Percentiles rank a stretch among this genome's conserved stretches.
Conservation (phyloP, 2,888 invertebrate genomes). For the Choreutis nemorana region DNA sequence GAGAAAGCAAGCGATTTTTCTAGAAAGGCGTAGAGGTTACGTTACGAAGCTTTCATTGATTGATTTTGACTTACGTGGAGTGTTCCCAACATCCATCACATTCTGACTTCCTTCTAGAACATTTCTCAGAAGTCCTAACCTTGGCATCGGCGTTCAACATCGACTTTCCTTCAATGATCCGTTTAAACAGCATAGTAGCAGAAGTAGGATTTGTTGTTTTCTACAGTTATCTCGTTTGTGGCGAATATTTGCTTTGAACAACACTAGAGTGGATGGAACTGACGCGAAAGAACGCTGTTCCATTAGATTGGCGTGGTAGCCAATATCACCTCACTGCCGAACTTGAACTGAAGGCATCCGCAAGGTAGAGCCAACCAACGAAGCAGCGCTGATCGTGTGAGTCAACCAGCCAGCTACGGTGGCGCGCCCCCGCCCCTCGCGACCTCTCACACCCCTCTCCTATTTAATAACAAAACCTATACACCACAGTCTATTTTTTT, state of each 20-base stretch:
- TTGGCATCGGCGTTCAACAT: conserved; percentile 50
- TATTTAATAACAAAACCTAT: conserved; percentile 4
- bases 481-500: conserved; percentile 6
- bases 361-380: conserved; percentile 9
- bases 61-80: conserved; percentile 62
- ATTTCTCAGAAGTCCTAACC: conserved; percentile 42
- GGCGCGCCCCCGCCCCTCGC: conserved; percentile 14
- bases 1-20: no score
- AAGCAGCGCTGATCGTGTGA: conserved; percentile 13
- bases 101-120: conserved; percentile 57
- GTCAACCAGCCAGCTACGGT: conserved; percentile 19
- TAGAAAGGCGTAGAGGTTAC: no score
- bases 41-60: no score
- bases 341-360: conserved; percentile 30
- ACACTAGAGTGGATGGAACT: conserved; percentile 41
- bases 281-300: conserved; percentile 52
- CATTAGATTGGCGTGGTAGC: conserved; percentile 61
- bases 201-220: conserved; percentile 55
- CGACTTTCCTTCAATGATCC: conserved; percentile 65
- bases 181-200: conserved; percentile 66
- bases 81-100: conserved; percentile 55
- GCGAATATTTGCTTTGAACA: conserved; percentile 54
- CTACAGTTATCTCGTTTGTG: conserved; percentile 53
- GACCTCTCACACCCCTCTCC: conserved; percentile 12
- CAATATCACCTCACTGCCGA: conserved; percentile 49